Evolutionary conservation across 1,140 invertebrate genomes (phyloP), one percentile per base, ranked within the genome.

Genomic region (Choristoneura fumiferana): DNA sequence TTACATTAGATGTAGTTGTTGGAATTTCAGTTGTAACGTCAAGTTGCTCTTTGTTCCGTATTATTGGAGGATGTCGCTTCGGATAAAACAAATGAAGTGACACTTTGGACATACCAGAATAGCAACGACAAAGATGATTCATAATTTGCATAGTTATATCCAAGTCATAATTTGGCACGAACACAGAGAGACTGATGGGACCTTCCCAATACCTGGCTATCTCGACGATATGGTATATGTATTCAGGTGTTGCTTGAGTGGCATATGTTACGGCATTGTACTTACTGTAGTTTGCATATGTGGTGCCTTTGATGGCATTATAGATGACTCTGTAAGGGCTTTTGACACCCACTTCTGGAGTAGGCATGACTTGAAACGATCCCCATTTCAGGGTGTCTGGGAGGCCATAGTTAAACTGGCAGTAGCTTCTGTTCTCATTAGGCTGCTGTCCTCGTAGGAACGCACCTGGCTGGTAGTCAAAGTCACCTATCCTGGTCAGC

Each of bases 211-310:
- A 76, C 68, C 81, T 89, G 1, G 92, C 92, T n/a, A 96, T 90
- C 78, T 95, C 93, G 8, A 92, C 90, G 10, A 95, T 82, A 62
- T 94, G 93, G 62, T 93, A 92, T 36, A 95, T 84, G 83, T 94
- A 95, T 76, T 95, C 94, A 0, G 93, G 92, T 0, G 94, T 95
- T 0, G 93, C 92, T 77, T 96, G 95, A 1, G 94, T 95, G n/a
- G 91, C 93, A 37, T 94, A 92, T 0, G 94, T 95, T 0, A 94
- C 90, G 8, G 84, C 84, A 18, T 88, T 73, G 59, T 82, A 77
- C 53, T 76, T 78, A 52, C 75, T 87, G 35, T 80, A 40, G 72
- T 84, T 70, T 12, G 67, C 64, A 78, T 75, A 81, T 53, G 67
- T 65, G 22, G 57, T 84, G 17, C 86, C 88, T 77, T 73, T 84